Base-by-base conservation (phyloP, 2,888 invertebrate species). In the Lissocephala sabroskyi region DNA sequence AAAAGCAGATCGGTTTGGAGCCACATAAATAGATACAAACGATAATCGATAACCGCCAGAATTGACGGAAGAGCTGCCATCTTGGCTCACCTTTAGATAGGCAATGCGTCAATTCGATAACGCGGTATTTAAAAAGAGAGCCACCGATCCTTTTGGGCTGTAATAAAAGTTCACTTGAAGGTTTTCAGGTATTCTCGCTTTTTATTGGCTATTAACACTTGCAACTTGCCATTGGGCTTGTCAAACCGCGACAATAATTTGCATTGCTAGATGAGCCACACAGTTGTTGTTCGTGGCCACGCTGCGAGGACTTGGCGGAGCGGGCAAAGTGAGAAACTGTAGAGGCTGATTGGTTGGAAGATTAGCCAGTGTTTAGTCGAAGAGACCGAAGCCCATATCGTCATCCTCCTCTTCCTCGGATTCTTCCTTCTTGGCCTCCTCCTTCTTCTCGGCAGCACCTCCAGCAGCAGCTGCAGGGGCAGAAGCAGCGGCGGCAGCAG, bases 321-420 rank as follows among this genome's bases (percentile, higher is more conserved):
- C 33, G 41, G 47, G 26, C 39, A 41, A 45, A 46, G 44, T 47
- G 49, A 46, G 55, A 52, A 59, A 61, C 52, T 40, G 46, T 45
- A 40, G 37, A 43, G 28, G 62, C 46, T 46, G 11, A 36, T 33
- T 16, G 35, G 26, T 16, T 42, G 16, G 13, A 13, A 33, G 36
- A 41, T 35, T 37, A 48, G 17, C 35, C 17, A 23, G 41, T 36
- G 49, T 64, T 89, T 93, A 95, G 85, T 94, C 95, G 82, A 95
- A 95, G 17, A 95, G 91, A 85, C 97, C 97, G 86, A 98, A 96
- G 85, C 98, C 98, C 97, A 98, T 97, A 85, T 97, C 98, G 76
- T 97, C 97, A 79, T 92, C 92, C 64, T 96, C 96, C 81, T 90
- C 89, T 58, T 90, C 90, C 81, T 90, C 88, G 50, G 92, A 94